Percentiles rank a stretch among this genome's conserved stretches.
Evolutionary conservation across 1,140 invertebrate species (phyloP).

Genomic region (Philopotamus ludificatus): DNA sequence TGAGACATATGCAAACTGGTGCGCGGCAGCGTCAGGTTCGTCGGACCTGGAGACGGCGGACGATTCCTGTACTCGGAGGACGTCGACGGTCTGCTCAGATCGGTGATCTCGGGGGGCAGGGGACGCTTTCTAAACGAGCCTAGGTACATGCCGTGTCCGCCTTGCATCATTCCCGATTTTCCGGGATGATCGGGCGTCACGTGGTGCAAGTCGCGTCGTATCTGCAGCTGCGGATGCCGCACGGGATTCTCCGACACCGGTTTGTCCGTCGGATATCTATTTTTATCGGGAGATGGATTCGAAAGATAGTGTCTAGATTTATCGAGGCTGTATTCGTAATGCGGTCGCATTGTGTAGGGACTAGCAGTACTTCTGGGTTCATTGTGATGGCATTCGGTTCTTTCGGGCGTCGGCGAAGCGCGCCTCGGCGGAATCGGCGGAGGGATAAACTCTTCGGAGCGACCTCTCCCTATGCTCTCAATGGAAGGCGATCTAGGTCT

Average conservation of each 20-base stretch:
- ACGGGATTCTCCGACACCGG: constrained; percentile 48
- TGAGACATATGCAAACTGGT: constrained; percentile 43
- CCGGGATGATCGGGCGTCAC: constrained; percentile 47
- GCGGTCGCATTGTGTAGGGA: constrained; percentile 67
- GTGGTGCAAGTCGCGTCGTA: constrained; percentile 68
- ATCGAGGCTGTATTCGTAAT: constrained; percentile 55
- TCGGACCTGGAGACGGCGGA: constrained; percentile 55
- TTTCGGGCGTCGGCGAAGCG: constrained; percentile 53
- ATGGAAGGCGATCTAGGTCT: constrained; percentile 53
- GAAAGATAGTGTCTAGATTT: constrained; percentile 46
- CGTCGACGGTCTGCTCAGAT: constrained; percentile 49
- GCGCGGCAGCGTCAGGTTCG: constrained; percentile 54
- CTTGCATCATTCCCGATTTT: constrained; percentile 50
- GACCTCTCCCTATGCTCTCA: constrained; percentile 51
- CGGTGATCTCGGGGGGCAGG: constrained; percentile 53
- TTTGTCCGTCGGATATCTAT: constrained; percentile 31
- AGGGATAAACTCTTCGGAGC: constrained; percentile 46
- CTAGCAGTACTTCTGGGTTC: constrained; percentile 58
- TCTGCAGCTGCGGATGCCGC: constrained; percentile 60
- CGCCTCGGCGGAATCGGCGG: constrained; percentile 43
- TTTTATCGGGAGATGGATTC: constrained; percentile 33
- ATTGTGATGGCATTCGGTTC: constrained; percentile 66
- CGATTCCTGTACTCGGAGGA: constrained; percentile 49
- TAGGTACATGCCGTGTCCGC: constrained; percentile 57
- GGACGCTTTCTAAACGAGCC: constrained; percentile 53